These are phyloP conservation scores for Gorsachius goisagi DNA, from an alignment of 2,113 vertebrate genomes.

Conservation along the genomic window DNA sequence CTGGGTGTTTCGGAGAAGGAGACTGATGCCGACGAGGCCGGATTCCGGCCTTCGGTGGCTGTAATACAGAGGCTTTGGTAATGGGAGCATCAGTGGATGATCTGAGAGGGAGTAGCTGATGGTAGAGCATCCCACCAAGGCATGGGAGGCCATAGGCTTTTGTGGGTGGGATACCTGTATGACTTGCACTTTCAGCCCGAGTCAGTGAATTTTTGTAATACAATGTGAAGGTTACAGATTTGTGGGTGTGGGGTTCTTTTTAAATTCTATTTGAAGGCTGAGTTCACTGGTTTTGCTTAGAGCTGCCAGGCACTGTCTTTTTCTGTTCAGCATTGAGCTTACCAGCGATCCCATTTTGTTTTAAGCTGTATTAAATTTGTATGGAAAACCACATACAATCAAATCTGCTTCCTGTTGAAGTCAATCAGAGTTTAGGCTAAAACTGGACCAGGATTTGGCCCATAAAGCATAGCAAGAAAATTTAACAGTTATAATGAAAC, in stretches of 20 bases:
- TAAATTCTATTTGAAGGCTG: not conserved
- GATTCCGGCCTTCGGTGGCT: not conserved
- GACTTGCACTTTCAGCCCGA: not conserved
- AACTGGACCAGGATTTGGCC: conserved; percentile 44
- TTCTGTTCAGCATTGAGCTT: not conserved
- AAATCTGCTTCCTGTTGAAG: not conserved
- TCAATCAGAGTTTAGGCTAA: not conserved
- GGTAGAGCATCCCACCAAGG: not conserved
- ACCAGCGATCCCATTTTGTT: conserved; percentile 18
- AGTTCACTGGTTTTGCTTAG: not conserved
- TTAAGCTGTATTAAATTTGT: conserved; percentile 43
- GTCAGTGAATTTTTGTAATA: not conserved
- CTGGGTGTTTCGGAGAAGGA: not conserved
- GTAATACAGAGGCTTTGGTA: not conserved
- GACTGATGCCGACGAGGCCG: rapidly evolving
- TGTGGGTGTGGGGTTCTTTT: not conserved
- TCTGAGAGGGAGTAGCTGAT: not conserved
- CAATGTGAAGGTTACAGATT: not conserved
- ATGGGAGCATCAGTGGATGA: not conserved
- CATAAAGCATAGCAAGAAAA: conserved; percentile 73
- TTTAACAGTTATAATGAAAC: conserved; percentile 68
- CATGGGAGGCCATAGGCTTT: not conserved
- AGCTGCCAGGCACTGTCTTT: not conserved
- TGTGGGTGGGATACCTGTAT: not conserved
- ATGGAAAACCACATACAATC: not conserved